Evolutionary conservation across 2,113 vertebrate genomes (phyloP).

Genomic region (Oncorhynchus clarkii): DNA sequence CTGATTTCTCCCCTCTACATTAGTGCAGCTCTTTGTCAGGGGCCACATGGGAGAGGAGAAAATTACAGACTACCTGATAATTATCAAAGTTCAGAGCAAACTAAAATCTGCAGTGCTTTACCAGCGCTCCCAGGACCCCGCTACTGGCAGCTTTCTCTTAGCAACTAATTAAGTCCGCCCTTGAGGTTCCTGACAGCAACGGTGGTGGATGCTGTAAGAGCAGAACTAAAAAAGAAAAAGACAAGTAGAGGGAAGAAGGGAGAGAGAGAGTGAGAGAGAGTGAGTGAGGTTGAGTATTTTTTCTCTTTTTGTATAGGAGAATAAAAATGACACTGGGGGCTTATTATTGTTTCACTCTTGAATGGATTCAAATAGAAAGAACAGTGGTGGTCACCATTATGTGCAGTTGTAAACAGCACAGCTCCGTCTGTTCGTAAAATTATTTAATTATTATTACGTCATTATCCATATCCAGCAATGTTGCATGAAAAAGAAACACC

Average conservation of each 20-base stretch:
- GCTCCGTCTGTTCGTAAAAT: conserved; percentile 72
- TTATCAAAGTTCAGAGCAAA: conserved; percentile 80
- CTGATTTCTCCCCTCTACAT: conserved; percentile 50
- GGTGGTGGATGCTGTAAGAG: conserved; percentile 75
- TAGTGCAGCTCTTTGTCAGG: conserved; percentile 61
- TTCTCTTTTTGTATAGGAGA: conserved; percentile 54
- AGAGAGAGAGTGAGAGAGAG: conserved; percentile 6
- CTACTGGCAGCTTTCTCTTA: conserved; percentile 75
- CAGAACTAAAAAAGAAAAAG: conserved; percentile 68
- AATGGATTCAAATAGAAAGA: conserved; percentile 76
- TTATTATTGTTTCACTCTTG: conserved; percentile 78
- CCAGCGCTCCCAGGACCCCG: conserved; percentile 61
- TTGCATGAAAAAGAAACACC: conserved; percentile 67
- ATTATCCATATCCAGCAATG: conserved; percentile 73
- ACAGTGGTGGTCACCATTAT: conserved; percentile 70
- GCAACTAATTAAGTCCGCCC: conserved; percentile 82
- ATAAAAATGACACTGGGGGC: conserved; percentile 75
- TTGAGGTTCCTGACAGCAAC: conserved; percentile 72
- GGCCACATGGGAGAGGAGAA: conserved; percentile 69
- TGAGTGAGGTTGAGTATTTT: conserved; percentile 24
- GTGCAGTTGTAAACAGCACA: conserved; percentile 57
- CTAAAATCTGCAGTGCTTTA: conserved; percentile 66
- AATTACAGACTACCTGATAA: conserved; percentile 83
- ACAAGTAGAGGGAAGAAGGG: conserved; percentile 33
- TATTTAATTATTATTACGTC: conserved; percentile 79